Base-by-base conservation (phyloP, 92 coral and sea anemone genomes). In the Siderastrea siderea region DNA sequence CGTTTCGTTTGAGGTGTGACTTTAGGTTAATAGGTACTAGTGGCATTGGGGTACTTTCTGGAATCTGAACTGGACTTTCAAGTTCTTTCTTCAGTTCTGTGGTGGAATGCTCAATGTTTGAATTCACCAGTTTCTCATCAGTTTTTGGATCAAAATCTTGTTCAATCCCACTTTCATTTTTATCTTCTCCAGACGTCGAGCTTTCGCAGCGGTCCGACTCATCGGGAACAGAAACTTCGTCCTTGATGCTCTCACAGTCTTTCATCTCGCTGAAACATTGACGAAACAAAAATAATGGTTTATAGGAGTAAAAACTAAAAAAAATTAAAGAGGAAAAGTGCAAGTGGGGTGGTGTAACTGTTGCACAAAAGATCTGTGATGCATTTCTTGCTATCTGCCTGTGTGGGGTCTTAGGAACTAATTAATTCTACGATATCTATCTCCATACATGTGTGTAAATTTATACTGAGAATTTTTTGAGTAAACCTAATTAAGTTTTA, bases 191-290 rank as follows among this genome's bases (percentile, higher is more conserved):
- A 26, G 87, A 84, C 3, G 60, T 74, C 43, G 87, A 73, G 69
- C 87, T 84, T 73, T 73, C 87, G 66, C 80, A 84, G 80, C 73
- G 73, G 50, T 84, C 87, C 47, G 80, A 84, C 9, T 84, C 87
- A 9, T 74, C 87, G 61, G 57, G 70, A 57, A 57, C 16, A 57
- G 65, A 45, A 14, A 47, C 49, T 59, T 82, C 70, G 47, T 62
- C 87, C 43, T 49, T 72, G 61, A 84, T 43, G 45, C 19, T 46
- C 19, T 82, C 78, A 38, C 81, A 49, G n/a, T 50, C 80, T n/a
- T 84, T 84, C 50, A 46, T 46, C n/a, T 84, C 73, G 19, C 87
- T 71, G 45, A 6, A 3, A 75, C 71, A 61, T 7, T 3, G 8
- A 51, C 14, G 15, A 15, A 5, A 72, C 6, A 61, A n/a, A 16